A percentile compares a stretch with the other conserved stretches of the same genome.
Evolutionary conservation across 2,113 vertebrate species (phyloP).

Genomic region (Sciurus niger): DNA sequence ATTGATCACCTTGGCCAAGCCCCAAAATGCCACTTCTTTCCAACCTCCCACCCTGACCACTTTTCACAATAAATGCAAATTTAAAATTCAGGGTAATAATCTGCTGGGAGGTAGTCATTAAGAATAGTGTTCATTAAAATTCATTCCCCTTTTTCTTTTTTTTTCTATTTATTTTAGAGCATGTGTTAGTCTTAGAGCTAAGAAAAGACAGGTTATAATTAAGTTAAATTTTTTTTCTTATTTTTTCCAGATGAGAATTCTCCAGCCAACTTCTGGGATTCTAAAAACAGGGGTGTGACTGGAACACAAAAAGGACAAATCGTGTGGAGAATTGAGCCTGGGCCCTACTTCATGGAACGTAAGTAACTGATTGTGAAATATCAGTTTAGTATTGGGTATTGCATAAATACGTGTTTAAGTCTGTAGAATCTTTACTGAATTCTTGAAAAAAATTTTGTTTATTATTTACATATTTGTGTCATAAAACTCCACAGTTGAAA

Average conservation of each 20-base stretch:
- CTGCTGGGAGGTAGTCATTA: not conserved
- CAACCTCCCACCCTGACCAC: rapidly evolving
- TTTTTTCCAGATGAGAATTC: constrained; percentile 95
- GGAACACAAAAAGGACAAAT: constrained; percentile 99
- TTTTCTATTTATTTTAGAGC: not conserved
- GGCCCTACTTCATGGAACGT: constrained; percentile 99
- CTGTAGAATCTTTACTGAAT: not conserved
- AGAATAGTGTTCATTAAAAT: not conserved
- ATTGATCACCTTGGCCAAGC: not conserved
- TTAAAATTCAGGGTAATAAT: not conserved
- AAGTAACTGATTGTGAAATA: constrained; percentile 85
- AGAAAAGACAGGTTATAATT: constrained; percentile 26
- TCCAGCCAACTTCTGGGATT: constrained; percentile 99
- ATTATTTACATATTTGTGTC: constrained; percentile 12
- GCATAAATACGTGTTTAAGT: not conserved
- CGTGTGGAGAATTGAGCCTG: constrained; percentile 97
- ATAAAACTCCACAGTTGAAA: not conserved
- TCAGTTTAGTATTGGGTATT: not conserved
- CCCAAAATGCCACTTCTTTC: not conserved
- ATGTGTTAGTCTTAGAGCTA: constrained; percentile 17
- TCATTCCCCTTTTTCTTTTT: constrained; percentile 1
- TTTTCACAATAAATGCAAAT: not conserved
- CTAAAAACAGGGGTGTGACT: constrained; percentile 98
- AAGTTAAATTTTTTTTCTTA: constrained; percentile 60
- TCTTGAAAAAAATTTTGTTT: not conserved